These are phyloP conservation scores for Genyomyrus donnyi DNA, from an alignment of 2,113 vertebrate species.

Conservation along the genomic window DNA sequence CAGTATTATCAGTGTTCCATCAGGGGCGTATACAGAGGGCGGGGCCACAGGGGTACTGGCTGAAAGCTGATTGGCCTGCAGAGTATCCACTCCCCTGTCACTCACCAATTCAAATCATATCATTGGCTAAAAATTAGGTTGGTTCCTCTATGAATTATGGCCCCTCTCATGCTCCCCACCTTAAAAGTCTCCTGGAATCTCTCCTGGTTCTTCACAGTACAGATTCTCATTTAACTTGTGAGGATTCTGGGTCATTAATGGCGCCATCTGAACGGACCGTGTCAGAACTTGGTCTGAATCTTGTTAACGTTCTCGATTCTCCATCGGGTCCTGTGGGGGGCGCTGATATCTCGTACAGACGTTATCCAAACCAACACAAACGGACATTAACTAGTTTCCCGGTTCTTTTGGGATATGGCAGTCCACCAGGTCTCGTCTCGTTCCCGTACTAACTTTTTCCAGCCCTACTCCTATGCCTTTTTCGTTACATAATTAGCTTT, in stretches of 20 bases:
- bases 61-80: not conserved
- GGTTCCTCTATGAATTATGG: not conserved
- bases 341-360: conserved; percentile 38
- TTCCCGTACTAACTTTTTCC: conserved; percentile 43
- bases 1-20: not conserved
- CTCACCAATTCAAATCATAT: not conserved
- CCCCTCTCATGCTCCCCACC: not conserved
- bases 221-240: not conserved
- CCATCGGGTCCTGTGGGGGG: conserved; percentile 38
- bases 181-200: not conserved
- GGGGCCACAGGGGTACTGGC: not conserved
- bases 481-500: conserved; percentile 71
- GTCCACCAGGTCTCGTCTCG: conserved; percentile 43
- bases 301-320: conserved; percentile 36
- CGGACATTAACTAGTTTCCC: conserved; percentile 46
- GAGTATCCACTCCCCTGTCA: not conserved
- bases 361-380: conserved; percentile 40
- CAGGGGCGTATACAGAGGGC: not conserved
- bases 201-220: not conserved
- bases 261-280: not conserved
- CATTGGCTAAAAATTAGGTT: not conserved
- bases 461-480: conserved; percentile 39
- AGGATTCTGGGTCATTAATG: not conserved
- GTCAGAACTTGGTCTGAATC: conserved; percentile 24
- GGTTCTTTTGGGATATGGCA: conserved; percentile 38